A percentile compares a stretch with the other conserved stretches of the same genome.
Conservation (phyloP, 2,113 vertebrate species). For the Zapornia atra region DNA sequence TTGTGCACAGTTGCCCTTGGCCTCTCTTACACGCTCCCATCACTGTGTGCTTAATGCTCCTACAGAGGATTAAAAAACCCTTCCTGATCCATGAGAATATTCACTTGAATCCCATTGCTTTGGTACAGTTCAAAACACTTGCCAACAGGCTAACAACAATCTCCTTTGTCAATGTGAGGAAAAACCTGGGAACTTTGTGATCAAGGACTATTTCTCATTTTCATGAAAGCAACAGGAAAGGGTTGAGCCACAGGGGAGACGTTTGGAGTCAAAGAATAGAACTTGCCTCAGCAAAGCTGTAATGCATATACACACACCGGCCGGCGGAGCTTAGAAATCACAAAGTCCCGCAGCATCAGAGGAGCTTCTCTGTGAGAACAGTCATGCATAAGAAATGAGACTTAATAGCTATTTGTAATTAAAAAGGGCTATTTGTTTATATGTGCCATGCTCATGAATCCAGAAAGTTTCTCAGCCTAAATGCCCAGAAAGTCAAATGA, state of each 20-base stretch:
- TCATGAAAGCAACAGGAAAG: slow-evolving; percentile 66
- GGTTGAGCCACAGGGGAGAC: slow-evolving; percentile 27
- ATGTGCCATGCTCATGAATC: background rate
- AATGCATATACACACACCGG: background rate
- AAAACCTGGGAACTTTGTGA: slow-evolving; percentile 33
- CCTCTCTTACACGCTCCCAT: background rate
- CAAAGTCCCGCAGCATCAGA: background rate
- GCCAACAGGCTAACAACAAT: slow-evolving; percentile 42
- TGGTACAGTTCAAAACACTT: slow-evolving; percentile 1
- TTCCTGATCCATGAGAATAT: background rate
- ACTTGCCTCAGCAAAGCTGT: background rate
- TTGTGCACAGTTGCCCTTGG: background rate
- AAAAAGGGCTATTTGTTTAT: slow-evolving; percentile 23
- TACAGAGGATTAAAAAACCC: background rate
- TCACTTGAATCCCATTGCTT: background rate
- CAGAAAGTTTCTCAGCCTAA: background rate
- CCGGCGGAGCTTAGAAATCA: background rate
- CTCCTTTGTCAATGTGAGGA: slow-evolving; percentile 31
- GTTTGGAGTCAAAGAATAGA: slow-evolving; percentile 37
- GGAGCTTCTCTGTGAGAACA: background rate
- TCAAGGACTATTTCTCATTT: slow-evolving; percentile 29
- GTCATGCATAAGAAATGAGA: slow-evolving; percentile 14
- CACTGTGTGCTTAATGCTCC: background rate
- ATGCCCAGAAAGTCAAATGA: slow-evolving; percentile 13
- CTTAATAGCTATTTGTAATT: slow-evolving; percentile 42